These are phyloP conservation scores for Eurytemora carolleeae DNA, from an alignment of 1,140 invertebrate genomes.

Conservation along the genomic window DNA sequence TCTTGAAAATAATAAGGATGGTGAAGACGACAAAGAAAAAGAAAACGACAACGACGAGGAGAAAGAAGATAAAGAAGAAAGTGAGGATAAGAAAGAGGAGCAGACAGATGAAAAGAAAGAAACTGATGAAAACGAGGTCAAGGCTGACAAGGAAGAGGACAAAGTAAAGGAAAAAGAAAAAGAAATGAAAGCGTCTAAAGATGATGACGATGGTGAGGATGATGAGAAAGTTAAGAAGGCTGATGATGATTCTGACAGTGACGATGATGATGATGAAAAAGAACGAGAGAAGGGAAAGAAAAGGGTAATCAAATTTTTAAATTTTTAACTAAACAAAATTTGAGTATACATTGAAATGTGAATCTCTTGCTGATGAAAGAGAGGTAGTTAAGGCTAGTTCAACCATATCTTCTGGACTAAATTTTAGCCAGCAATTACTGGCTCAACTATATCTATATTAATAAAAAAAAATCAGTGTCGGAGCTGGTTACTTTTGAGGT, in stretches of 20 bases:
- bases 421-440: too few relatives aligned
- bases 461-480: too few relatives aligned
- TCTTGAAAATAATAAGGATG: slow-evolving; percentile 20
- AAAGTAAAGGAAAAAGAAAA: slow-evolving; percentile 24
- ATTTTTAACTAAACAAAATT: too few relatives aligned
- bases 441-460: too few relatives aligned
- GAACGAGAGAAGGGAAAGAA: slow-evolving; percentile 16
- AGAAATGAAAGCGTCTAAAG: slow-evolving; percentile 17
- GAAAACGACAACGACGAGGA: slow-evolving; percentile 19
- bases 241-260: slow-evolving; percentile 25
- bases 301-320: too few relatives aligned
- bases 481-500: too few relatives aligned
- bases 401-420: too few relatives aligned
- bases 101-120: slow-evolving; percentile 27
- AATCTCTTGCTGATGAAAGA: too few relatives aligned
- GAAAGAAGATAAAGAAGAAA: slow-evolving; percentile 25
- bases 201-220: slow-evolving; percentile 19
- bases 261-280: slow-evolving; percentile 26
- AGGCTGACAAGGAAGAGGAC: slow-evolving; percentile 20
- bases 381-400: too few relatives aligned
- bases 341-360: too few relatives aligned
- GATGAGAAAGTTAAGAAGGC: slow-evolving; percentile 21
- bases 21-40: slow-evolving; percentile 18
- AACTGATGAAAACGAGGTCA: slow-evolving; percentile 26
- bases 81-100: slow-evolving; percentile 22